phyloP scores from a whole-genome alignment of 2,797 vertebrate genomes.

The Hippoglossus hippoglossus region DNA sequence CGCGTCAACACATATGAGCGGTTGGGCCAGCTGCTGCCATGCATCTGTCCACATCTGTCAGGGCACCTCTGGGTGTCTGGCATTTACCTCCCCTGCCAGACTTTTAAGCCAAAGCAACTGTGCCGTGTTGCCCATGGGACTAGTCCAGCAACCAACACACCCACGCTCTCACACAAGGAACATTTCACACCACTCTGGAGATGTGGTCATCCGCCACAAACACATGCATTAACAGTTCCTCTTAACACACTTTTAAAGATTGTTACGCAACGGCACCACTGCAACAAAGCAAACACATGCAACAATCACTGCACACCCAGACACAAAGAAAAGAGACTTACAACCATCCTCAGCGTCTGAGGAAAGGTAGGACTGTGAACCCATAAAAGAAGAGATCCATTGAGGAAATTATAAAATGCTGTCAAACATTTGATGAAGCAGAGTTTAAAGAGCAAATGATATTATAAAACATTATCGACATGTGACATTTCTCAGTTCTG shows the following conservation, averaged over 20 bases:
- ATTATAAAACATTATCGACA: constrained; percentile 5
- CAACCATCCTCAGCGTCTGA: constrained; percentile 70
- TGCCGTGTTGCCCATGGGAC: constrained; percentile 62
- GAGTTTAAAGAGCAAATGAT: constrained; percentile 6
- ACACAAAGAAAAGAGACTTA: constrained; percentile 77
- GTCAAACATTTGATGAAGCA: constrained; percentile 28
- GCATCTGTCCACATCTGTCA: constrained; percentile 88
- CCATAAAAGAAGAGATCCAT: constrained; percentile 59
- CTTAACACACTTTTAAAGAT: constrained; percentile 40
- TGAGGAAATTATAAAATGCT: constrained; percentile 55
- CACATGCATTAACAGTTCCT: constrained; percentile 69
- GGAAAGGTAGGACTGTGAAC: constrained; percentile 53
- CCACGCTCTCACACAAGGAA: constrained; percentile 21
- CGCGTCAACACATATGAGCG: constrained; percentile 77
- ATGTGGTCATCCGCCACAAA: constrained; percentile 53
- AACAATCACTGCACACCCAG: constrained; percentile 69
- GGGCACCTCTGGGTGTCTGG: constrained; percentile 66
- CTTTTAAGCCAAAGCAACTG: constrained; percentile 70
- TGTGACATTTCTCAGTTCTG: constrained; percentile 9
- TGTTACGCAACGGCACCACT: constrained; percentile 59
- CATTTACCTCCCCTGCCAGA: constrained; percentile 55
- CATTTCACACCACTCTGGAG: constrained; percentile 55
- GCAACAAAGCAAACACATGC: constrained; percentile 78
- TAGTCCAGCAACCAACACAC: constrained; percentile 32
- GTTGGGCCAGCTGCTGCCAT: constrained; percentile 80